Evolutionary conservation across 2,888 invertebrate genomes (phyloP).

Genomic region (Drosophila multiciliata): DNA sequence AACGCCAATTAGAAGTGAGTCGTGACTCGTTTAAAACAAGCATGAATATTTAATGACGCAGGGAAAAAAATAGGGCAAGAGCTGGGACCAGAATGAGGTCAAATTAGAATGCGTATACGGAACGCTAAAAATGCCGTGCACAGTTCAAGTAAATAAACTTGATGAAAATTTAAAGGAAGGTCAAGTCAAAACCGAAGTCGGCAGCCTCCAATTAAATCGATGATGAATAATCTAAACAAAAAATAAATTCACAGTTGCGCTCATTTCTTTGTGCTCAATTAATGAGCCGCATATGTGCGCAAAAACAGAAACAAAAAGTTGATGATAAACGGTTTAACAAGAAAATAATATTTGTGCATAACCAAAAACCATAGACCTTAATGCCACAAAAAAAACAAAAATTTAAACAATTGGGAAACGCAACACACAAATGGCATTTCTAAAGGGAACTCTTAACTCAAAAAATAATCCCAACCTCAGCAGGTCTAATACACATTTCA

Average conservation of each 20-base stretch:
- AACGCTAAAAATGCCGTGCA: conserved; percentile 42
- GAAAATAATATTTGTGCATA: conserved; percentile 29
- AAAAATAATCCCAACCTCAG: neutral
- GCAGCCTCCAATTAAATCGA: conserved; percentile 45
- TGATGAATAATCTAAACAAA: conserved; percentile 48
- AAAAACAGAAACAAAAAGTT: conserved; percentile 3
- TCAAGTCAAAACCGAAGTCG: conserved; percentile 20
- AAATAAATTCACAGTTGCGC: conserved; percentile 17
- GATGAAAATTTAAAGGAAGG: conserved; percentile 55
- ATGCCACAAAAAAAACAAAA: conserved; percentile 25
- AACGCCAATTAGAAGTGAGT: conserved; percentile 61
- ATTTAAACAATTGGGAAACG: conserved; percentile 9
- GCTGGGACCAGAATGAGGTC: conserved; percentile 24
- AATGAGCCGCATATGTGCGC: conserved; percentile 61
- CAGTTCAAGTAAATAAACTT: conserved; percentile 76
- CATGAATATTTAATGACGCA: conserved; percentile 38
- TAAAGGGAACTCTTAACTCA: conserved; percentile 16
- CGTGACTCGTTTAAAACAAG: conserved; percentile 35
- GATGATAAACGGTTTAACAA: conserved; percentile 14
- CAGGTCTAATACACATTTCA: conserved; percentile 3
- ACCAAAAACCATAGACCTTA: conserved; percentile 20
- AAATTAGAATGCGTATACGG: conserved; percentile 44
- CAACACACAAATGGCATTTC: conserved; percentile 25
- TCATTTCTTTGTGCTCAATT: conserved; percentile 33
- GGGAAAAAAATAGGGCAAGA: neutral